Base-by-base conservation (phyloP, 2,113 vertebrate species). In the Toxostoma redivivum region DNA sequence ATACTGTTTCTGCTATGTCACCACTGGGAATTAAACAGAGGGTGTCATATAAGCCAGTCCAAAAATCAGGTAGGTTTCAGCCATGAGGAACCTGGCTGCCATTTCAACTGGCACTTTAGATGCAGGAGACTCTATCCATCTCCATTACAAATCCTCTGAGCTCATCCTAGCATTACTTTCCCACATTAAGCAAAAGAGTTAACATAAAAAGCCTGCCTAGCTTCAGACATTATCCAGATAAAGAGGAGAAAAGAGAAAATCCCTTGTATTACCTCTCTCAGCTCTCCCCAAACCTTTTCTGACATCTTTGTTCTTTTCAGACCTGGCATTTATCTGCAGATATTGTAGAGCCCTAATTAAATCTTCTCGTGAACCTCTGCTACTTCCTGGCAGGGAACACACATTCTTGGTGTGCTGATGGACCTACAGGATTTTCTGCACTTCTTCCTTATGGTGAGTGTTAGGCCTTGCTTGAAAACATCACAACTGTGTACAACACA, bases 181-280 rank as follows among this genome's bases (percentile, higher is more conserved):
- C 81, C 86, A 95, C 89, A 87, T 94, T 86, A 96, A 95, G 95
- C 92, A 97, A 92, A 95, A 97, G 85, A 93, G 92, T 92, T 96
- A 73, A 86, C 80, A 78, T 70, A 90, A 95, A 96, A 96, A 93
- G 76, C 81, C 82, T 67, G 67, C 61, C 88, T 83, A 57, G 88
- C 93, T 93, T 83, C 93, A 93, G 76, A 81, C 94, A 60, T 88
- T 65, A 90, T 62, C 92, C 91, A 88, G 95, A 92, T 94, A 95
- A 95, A 92, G 78, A 65, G 53, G 65, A 74, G 60, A 86, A 94
- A 95, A 94, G 79, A 93, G 76, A 92, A 96, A 96, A 96, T 92
- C 91, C 72, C 61, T 70, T 51, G 47, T 83, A 81, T 90, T 87
- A 90, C 67, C 85, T 76, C 92, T 42, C 90, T 64, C 33, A 30